These are phyloP conservation scores for Henicopernis longicauda DNA, from an alignment of 2,113 vertebrate genomes.

Conservation along the genomic window DNA sequence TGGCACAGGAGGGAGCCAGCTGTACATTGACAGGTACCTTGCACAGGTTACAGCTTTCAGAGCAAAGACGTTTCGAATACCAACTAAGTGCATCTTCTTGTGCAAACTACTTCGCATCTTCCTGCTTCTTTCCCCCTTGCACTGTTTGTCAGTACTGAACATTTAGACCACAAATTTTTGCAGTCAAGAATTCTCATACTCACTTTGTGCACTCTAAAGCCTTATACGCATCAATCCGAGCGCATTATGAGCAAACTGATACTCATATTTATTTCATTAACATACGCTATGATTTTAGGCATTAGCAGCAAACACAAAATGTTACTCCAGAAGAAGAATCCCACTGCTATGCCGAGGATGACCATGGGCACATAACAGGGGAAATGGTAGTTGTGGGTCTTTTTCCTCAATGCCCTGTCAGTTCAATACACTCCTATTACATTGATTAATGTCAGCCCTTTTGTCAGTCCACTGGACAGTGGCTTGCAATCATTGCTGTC, in stretches of 20 bases:
- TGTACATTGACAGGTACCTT: neutral
- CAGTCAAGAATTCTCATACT: neutral
- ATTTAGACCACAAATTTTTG: neutral
- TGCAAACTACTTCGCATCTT: neutral
- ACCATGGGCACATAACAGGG: neutral
- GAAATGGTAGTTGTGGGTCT: neutral
- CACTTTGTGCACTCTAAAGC: neutral
- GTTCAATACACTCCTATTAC: neutral
- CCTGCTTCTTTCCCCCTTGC: neutral
- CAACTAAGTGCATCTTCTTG: neutral
- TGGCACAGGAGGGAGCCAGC: constrained; percentile 19
- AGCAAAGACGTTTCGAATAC: neutral
- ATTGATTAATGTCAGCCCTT: neutral
- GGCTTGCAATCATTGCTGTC: neutral
- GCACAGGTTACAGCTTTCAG: neutral
- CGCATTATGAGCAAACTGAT: neutral
- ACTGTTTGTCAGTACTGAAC: neutral
- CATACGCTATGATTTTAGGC: neutral
- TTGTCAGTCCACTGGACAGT: neutral
- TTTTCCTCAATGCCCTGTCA: neutral
- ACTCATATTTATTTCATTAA: neutral
- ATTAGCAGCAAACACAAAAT: neutral
- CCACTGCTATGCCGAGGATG: neutral
- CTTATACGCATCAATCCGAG: fast-evolving
- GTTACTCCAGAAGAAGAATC: neutral